phyloP scores from a whole-genome alignment of 2,113 vertebrate genomes.

The Gymnobelideus leadbeateri region DNA sequence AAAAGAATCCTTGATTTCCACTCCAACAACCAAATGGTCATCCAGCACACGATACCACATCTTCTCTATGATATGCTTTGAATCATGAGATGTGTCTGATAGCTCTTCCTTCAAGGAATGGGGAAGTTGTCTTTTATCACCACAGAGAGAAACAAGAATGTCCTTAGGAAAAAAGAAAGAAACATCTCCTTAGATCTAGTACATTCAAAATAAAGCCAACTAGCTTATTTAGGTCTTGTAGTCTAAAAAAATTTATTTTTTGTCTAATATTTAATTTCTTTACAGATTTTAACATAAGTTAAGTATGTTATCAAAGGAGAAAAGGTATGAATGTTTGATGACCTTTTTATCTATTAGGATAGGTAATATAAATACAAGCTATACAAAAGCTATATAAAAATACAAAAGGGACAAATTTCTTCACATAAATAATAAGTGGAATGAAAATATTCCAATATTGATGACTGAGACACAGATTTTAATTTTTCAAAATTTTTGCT shows the following conservation, averaged over 20 bases:
- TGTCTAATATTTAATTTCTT: neutral
- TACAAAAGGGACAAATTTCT: neutral
- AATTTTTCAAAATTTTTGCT: neutral
- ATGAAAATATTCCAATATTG: neutral
- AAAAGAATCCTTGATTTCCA: constrained; percentile 84
- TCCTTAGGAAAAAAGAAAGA: constrained; percentile 85
- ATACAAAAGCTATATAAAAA: neutral
- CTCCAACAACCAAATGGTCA: constrained; percentile 90
- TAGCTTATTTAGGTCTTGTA: neutral
- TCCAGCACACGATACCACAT: constrained; percentile 91
- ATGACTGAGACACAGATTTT: neutral
- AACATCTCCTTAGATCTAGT: constrained; percentile 25
- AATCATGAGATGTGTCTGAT: constrained; percentile 62
- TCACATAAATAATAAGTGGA: neutral
- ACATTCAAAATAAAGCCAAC: constrained; percentile 14
- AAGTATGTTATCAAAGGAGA: neutral
- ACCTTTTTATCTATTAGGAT: neutral
- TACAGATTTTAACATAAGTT: neutral
- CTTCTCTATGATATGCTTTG: constrained; percentile 84
- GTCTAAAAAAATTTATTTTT: constrained; percentile 29
- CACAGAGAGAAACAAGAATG: constrained; percentile 92
- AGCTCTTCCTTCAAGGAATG: constrained; percentile 75
- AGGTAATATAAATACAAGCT: neutral
- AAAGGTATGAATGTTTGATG: neutral
- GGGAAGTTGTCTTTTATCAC: constrained; percentile 85